Evolutionary conservation across 2,888 invertebrate species (phyloP).

Genomic region (Drosophila fulvimacula): DNA sequence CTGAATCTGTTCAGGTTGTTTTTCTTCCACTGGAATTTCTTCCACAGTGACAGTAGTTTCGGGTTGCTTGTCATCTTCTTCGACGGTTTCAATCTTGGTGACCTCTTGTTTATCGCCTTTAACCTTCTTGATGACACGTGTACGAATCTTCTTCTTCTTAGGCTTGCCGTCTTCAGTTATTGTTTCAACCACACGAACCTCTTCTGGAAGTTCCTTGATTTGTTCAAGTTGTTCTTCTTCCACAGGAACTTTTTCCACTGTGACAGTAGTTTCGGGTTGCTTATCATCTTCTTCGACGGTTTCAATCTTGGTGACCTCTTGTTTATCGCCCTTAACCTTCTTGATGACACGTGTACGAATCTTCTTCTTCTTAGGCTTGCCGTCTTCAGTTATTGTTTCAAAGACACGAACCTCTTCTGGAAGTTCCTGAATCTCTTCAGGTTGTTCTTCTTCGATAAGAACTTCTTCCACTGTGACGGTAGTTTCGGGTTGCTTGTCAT

Average conservation of each 20-base stretch:
- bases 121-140: slow-evolving; percentile 40
- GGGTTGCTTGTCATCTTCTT: slow-evolving; percentile 7
- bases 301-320: slow-evolving; percentile 52
- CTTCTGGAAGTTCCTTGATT: slow-evolving; percentile 1
- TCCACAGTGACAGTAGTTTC: slow-evolving; percentile 6
- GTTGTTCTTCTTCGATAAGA: slow-evolving; percentile 10
- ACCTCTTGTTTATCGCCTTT: slow-evolving; percentile 53
- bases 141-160: slow-evolving; percentile 12
- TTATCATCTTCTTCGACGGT: slow-evolving; percentile 47
- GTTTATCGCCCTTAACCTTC: slow-evolving; percentile 50
- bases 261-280: slow-evolving; percentile 39
- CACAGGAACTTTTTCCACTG: slow-evolving; percentile 31
- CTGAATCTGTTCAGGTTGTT: slow-evolving; percentile 3
- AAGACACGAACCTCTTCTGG: slow-evolving; percentile 41
- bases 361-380: slow-evolving; percentile 44
- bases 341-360: slow-evolving; percentile 50
- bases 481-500: slow-evolving; percentile 34
- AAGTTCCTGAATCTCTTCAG: slow-evolving; percentile 27
- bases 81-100: slow-evolving; percentile 42
- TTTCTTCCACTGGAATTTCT: neutral
- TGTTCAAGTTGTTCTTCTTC: slow-evolving; percentile 14
- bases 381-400: slow-evolving; percentile 39
- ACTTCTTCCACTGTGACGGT: slow-evolving; percentile 28
- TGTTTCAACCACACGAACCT: slow-evolving; percentile 1
- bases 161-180: slow-evolving; percentile 5